phyloP scores from a whole-genome alignment of 2,888 invertebrate genomes.

The Orchesella flavescens region DNA sequence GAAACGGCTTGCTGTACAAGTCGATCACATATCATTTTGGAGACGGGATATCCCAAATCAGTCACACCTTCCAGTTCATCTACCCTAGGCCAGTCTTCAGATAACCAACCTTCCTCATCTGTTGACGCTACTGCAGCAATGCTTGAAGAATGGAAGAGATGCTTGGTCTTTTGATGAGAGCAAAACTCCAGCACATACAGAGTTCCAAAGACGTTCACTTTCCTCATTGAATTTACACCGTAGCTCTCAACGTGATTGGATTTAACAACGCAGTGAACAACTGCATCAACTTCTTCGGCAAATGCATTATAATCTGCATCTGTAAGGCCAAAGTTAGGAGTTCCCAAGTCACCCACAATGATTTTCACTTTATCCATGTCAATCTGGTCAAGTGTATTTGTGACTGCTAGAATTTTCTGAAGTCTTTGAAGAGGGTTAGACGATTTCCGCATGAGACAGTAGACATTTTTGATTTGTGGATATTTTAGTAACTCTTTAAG shows the following conservation, averaged over 20 bases:
- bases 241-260: constrained; percentile 62
- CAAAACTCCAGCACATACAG: constrained; percentile 62
- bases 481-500: constrained; percentile 25
- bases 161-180: constrained; percentile 41
- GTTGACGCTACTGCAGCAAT: constrained; percentile 29
- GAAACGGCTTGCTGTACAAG: constrained; percentile 46
- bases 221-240: constrained; percentile 31
- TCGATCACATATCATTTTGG: constrained; percentile 64
- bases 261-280: constrained; percentile 64
- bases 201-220: constrained; percentile 45
- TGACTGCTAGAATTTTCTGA: constrained; percentile 24
- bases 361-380: constrained; percentile 37
- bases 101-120: constrained; percentile 25
- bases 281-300: constrained; percentile 42
- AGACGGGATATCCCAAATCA: constrained; percentile 52
- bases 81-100: constrained; percentile 58
- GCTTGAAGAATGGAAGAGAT: constrained; percentile 59
- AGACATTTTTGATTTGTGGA: constrained; percentile 17
- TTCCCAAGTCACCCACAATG: constrained; percentile 14
- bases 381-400: neutral
- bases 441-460: constrained; percentile 58
- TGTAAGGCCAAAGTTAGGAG: constrained; percentile 1
- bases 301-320: constrained; percentile 36
- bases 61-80: constrained; percentile 42
- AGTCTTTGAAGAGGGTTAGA: constrained; percentile 29